Percentiles rank a stretch among this genome's conserved stretches.
Evolutionary conservation across 2,888 invertebrate species (phyloP).

Genomic region (Bibio marci): DNA sequence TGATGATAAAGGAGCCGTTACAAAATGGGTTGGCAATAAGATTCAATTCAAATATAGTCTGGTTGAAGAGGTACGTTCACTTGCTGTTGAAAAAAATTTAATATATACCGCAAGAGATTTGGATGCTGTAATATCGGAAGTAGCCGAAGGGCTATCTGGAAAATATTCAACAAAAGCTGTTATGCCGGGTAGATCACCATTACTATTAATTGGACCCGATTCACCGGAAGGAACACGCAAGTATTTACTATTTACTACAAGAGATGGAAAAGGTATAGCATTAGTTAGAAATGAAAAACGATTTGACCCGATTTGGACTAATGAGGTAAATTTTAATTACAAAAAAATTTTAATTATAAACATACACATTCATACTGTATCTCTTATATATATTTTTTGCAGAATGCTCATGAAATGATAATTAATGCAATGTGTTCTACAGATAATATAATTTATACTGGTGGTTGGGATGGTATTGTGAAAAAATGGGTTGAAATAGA

Average conservation of each 20-base stretch:
- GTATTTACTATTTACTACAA: constrained; percentile 24
- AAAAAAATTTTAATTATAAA: not conserved
- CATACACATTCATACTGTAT: not conserved
- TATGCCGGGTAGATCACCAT: constrained; percentile 24
- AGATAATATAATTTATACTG: constrained; percentile 20
- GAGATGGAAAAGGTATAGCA: constrained; percentile 18
- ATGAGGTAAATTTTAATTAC: constrained; percentile 7
- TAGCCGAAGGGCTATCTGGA: constrained; percentile 22
- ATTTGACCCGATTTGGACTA: constrained; percentile 19
- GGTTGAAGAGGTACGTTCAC: constrained; percentile 26
- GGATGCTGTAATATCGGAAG: constrained; percentile 24
- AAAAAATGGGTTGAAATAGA: constrained; percentile 24
- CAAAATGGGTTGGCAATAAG: constrained; percentile 26
- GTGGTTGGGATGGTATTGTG: constrained; percentile 26
- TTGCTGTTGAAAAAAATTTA: constrained; percentile 20
- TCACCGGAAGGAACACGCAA: constrained; percentile 12
- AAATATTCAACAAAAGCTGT: constrained; percentile 25
- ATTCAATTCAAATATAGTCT: constrained; percentile 27
- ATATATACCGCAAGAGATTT: constrained; percentile 26
- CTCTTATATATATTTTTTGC: not conserved
- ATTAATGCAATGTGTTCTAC: constrained; percentile 23
- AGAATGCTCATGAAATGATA: constrained; percentile 28
- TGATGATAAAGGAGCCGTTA: constrained; percentile 28
- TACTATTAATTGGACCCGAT: constrained; percentile 21
- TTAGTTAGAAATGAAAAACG: constrained; percentile 20